phyloP scores from a whole-genome alignment of 2,888 invertebrate species.

The Endotricha flammealis region DNA sequence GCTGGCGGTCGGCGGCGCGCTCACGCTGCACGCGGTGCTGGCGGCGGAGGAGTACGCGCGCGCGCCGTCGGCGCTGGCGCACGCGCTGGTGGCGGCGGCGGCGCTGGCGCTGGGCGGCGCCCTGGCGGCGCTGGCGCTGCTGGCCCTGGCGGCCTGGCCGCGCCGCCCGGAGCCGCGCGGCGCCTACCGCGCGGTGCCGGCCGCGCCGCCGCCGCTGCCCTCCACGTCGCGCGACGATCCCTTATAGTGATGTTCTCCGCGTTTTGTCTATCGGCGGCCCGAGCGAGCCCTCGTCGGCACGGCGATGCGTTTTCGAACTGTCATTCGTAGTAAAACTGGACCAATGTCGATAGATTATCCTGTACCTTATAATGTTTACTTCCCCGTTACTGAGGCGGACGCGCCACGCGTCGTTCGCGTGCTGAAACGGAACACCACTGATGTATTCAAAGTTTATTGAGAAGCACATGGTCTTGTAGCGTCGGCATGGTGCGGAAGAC shows the following conservation, averaged over 20 bases:
- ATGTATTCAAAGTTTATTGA: too few species aligned
- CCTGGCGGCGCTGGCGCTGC: slow-evolving; percentile 22
- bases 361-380: too few species aligned
- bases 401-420: background rate
- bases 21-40: slow-evolving; percentile 43
- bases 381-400: background rate
- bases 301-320: too few species aligned
- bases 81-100: slow-evolving; percentile 26
- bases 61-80: slow-evolving; percentile 27
- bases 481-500: too few species aligned
- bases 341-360: too few species aligned
- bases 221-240: slow-evolving; percentile 41
- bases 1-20: slow-evolving; percentile 41
- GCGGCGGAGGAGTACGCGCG: slow-evolving; percentile 33
- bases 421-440: too few species aligned
- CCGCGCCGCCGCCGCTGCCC: slow-evolving; percentile 29
- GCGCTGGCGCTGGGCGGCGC: slow-evolving; percentile 16
- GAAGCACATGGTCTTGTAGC: too few species aligned
- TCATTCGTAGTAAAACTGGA: too few species aligned
- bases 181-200: slow-evolving; percentile 11
- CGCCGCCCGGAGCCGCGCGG: slow-evolving; percentile 14
- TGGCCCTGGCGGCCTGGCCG: slow-evolving; percentile 16
- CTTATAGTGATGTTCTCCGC: slow-evolving; percentile 54
- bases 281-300: too few species aligned
- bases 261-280: slow-evolving; percentile 1